Conservation (phyloP, 2,113 vertebrate species). For the Anarrhichthys ocellatus region DNA sequence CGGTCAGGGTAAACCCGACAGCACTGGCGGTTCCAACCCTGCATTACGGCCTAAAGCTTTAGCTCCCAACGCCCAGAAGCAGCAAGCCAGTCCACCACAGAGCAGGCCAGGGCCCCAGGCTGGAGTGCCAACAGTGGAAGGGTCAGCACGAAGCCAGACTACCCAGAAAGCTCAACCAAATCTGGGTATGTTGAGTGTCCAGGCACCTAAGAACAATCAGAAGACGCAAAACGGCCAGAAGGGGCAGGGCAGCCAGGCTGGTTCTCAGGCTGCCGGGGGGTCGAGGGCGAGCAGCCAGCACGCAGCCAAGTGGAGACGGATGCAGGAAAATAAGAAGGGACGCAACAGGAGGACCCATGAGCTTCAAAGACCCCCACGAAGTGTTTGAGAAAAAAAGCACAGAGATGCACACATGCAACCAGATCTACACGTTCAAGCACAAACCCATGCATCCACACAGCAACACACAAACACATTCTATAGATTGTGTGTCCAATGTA, state of each 20-base stretch:
- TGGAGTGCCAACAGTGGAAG: conserved; percentile 53
- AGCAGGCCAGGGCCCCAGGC: conserved; percentile 63
- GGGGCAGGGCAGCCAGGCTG: conserved; percentile 40
- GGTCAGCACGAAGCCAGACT: conserved; percentile 54
- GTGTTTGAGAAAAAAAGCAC: conserved; percentile 88
- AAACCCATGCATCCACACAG: conserved; percentile 62
- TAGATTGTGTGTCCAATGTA: conserved; percentile 54
- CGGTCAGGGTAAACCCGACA: conserved; percentile 51
- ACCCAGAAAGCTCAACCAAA: conserved; percentile 59
- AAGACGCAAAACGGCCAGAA: conserved; percentile 66
- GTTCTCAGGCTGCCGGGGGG: conserved; percentile 53
- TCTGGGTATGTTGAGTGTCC: conserved; percentile 35
- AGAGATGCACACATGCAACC: conserved; percentile 46
- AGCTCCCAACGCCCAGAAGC: conserved; percentile 72
- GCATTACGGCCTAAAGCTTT: conserved; percentile 54
- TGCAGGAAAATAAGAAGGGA: conserved; percentile 98
- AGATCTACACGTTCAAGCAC: conserved; percentile 62
- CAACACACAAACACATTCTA: conserved; percentile 52
- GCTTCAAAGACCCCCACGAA: conserved; percentile 97
- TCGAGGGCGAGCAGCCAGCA: conserved; percentile 73
- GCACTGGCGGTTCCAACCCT: background rate
- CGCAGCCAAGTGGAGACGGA: conserved; percentile 94
- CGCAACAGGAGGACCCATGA: conserved; percentile 99
- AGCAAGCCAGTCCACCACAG: conserved; percentile 68
- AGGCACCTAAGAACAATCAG: conserved; percentile 66